phyloP scores from a whole-genome alignment of 2,113 vertebrate genomes.

The Bombycilla garrulus region DNA sequence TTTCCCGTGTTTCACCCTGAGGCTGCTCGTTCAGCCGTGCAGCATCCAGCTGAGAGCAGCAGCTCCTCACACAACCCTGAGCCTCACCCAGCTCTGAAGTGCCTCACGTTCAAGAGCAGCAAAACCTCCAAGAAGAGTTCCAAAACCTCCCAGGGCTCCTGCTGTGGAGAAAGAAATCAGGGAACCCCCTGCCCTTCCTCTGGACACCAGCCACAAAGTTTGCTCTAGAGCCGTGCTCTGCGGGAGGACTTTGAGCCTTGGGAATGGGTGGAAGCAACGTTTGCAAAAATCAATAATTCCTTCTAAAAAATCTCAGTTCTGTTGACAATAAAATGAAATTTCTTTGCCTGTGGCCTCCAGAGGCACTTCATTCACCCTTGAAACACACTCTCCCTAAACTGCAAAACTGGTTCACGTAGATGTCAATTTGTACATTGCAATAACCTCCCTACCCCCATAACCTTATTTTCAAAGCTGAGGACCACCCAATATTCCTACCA shows the following conservation, averaged over 20 bases:
- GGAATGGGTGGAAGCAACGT: neutral
- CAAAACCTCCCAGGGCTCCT: neutral
- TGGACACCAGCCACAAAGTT: neutral
- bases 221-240: neutral
- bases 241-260: neutral
- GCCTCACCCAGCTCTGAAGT: neutral
- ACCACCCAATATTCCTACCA: neutral
- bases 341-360: neutral
- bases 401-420: neutral
- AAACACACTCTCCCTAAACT: neutral
- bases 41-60: neutral
- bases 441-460: neutral
- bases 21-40: neutral
- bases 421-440: neutral
- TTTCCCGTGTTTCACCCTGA: neutral
- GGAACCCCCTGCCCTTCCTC: neutral
- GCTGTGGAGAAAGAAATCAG: neutral
- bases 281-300: neutral
- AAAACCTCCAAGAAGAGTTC: too few species aligned
- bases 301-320: neutral
- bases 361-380: neutral
- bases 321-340: neutral
- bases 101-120: neutral
- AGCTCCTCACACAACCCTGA: neutral
- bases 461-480: neutral